These are phyloP conservation scores for Anastrepha obliqua DNA, from an alignment of 1,140 invertebrate species.

Conservation along the genomic window DNA sequence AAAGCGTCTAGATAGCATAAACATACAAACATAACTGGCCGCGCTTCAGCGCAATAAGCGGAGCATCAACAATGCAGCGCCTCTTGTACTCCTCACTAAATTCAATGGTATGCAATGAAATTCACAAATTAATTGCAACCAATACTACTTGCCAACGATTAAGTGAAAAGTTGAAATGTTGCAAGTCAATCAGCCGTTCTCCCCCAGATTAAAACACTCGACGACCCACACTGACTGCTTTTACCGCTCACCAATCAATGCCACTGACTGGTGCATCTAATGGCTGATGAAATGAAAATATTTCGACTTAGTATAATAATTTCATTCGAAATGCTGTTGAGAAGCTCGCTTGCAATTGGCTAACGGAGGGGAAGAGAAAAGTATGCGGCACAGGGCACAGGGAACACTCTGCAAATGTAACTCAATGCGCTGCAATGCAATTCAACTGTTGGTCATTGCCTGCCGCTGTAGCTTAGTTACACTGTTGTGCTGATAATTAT, in stretches of 20 bases:
- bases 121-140: slow-evolving; percentile 29
- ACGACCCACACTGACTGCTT: background rate
- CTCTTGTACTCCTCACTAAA: background rate
- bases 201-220: background rate
- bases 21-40: background rate
- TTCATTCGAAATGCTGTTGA: slow-evolving; percentile 15
- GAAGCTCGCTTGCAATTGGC: background rate
- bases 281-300: slow-evolving; percentile 26
- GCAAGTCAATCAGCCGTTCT: background rate
- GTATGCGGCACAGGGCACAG: background rate
- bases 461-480: background rate
- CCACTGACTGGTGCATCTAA: background rate
- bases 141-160: background rate
- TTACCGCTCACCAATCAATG: background rate
- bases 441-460: background rate
- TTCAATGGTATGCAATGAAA: background rate
- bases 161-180: slow-evolving; percentile 11
- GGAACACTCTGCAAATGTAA: background rate
- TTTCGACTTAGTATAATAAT: slow-evolving; percentile 17
- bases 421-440: background rate
- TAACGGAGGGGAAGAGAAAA: background rate
- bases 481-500: background rate
- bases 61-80: no score
- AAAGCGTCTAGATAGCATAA: background rate
- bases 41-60: background rate